Base-by-base conservation (phyloP, 1,140 invertebrate species). In the Drosophila saltans region DNA sequence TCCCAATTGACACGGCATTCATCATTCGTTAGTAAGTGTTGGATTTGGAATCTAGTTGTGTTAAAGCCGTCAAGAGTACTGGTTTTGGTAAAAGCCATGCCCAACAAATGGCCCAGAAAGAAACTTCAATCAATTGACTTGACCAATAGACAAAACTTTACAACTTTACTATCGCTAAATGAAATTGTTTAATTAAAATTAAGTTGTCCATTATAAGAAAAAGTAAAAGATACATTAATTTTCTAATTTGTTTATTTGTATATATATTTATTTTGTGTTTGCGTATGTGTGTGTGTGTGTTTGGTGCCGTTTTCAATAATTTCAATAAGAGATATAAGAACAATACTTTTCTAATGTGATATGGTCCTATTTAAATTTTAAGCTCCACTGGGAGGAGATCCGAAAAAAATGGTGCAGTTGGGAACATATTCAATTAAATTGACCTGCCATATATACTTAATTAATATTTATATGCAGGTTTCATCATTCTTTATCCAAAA, bases 401-500 rank as follows among this genome's bases (percentile, higher is more conserved):
- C 45, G 21, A 52, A 52, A 52, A 52, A 52, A 24, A 1, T 52
- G 24, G 45, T 52, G 45, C 45, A 52, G 2, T 10, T 21, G 45
- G 16, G 24, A 52, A 26, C 3, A 52, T 52, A 52, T 26, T 26
- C 45, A 52, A 52, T 52, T 52, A 26, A 2, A 52, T 52, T 52
- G 45, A 52, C 24, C 21, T 7, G 9, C 7, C 26, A 52, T 21
- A 26, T 10, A 10, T 10, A 52, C 8, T 26, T 10, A 40, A 55
- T 24, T 65, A 28, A 57, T 39, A n/a, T 9, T 57, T 66, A 58
- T 10, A 67, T 43, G 26, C 60, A 62, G 10, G 39, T 62, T 62
- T 62, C 60, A 59, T 59, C 57, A 24, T 59, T 59, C 16, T 59
- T 59, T 24, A 59, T 40, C 57, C 57, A 59, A 59, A 59, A 59